Conservation (phyloP, 2,888 invertebrate species). For the Barypeithes pellucidus region DNA sequence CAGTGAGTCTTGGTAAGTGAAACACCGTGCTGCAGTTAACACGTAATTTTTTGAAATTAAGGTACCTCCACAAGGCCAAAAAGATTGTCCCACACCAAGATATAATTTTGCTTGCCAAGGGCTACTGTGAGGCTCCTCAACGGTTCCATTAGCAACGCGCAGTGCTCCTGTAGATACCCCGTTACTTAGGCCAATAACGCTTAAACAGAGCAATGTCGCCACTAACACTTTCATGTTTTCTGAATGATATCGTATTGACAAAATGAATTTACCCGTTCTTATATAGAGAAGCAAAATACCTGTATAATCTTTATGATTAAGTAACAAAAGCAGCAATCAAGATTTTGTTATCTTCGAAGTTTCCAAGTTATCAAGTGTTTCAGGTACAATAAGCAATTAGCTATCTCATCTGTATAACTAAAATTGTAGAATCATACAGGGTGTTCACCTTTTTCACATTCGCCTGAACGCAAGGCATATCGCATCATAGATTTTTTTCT, state of each 20-base stretch:
- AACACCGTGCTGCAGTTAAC: slow-evolving; percentile 32
- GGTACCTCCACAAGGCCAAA: slow-evolving; percentile 24
- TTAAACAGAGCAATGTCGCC: slow-evolving; percentile 2
- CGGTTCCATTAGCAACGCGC: slow-evolving; percentile 28
- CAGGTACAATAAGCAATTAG: too few species aligned
- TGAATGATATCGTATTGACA: neutral
- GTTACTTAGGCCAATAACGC: neutral
- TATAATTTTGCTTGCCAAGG: slow-evolving; percentile 29
- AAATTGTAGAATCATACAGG: too few species aligned
- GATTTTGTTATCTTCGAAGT: neutral
- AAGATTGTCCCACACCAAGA: neutral
- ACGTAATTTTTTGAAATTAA: slow-evolving; percentile 33
- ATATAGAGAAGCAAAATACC: neutral
- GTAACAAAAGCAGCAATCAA: neutral
- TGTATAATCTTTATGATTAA: neutral
- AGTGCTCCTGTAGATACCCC: neutral
- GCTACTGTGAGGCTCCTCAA: slow-evolving; percentile 1
- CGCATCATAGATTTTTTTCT: too few species aligned
- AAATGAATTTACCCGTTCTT: neutral
- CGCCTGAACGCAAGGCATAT: too few species aligned
- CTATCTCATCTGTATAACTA: too few species aligned
- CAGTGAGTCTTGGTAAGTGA: neutral
- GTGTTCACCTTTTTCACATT: too few species aligned
- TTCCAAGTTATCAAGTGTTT: neutral
- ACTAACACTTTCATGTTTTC: slow-evolving; percentile 13